Evolutionary conservation across 2,113 vertebrate genomes (phyloP).

Genomic region (Pollachius pollachius): DNA sequence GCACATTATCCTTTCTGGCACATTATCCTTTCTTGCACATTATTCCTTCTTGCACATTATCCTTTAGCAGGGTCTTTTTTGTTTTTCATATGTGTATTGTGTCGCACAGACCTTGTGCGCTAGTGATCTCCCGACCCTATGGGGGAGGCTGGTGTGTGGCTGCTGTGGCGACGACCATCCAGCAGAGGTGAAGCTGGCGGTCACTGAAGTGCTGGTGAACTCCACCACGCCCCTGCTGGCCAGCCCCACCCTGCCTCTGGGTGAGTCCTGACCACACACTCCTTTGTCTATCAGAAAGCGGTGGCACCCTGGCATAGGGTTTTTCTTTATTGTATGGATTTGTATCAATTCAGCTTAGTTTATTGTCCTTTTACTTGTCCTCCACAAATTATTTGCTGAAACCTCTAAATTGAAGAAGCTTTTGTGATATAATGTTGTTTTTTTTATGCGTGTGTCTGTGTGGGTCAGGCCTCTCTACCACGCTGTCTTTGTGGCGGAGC

Average conservation of each 20-base stretch:
- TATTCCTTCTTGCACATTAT: too few species aligned
- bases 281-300: too few species aligned
- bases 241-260: slow-evolving; percentile 68
- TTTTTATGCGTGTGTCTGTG: slow-evolving; percentile 10
- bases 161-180: slow-evolving; percentile 84
- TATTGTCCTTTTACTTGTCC: too few species aligned
- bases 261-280: not conserved
- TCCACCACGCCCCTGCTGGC: slow-evolving; percentile 73
- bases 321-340: too few species aligned
- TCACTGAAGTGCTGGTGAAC: slow-evolving; percentile 79
- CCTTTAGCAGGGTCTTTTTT: too few species aligned
- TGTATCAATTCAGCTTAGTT: too few species aligned
- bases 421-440: not conserved
- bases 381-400: too few species aligned
- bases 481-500: slow-evolving; percentile 83
- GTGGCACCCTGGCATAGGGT: too few species aligned
- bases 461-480: slow-evolving; percentile 77
- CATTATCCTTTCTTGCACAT: too few species aligned
- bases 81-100: not conserved
- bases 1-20: not conserved
- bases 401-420: too few species aligned
- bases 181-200: slow-evolving; percentile 80
- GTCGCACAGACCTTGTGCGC: slow-evolving; percentile 27
- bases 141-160: slow-evolving; percentile 76
- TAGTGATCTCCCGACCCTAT: slow-evolving; percentile 50